Base-by-base conservation (phyloP, 2,113 vertebrate genomes). In the Cygnus buccinator region DNA sequence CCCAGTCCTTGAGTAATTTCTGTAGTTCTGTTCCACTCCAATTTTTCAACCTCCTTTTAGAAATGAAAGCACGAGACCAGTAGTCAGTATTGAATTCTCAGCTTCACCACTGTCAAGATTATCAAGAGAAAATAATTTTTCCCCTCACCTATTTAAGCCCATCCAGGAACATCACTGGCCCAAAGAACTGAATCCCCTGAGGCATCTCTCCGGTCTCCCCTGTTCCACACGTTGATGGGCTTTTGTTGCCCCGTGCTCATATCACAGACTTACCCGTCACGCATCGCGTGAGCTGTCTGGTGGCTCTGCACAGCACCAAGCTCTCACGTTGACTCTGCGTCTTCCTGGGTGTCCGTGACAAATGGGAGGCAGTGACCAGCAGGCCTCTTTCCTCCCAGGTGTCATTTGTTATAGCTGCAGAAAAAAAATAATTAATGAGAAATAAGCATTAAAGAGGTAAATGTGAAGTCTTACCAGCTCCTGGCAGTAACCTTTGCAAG, bases 191-290 rank as follows among this genome's bases (percentile, higher is more conserved):
- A 11, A 3, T 71, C 39, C 33, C 15, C 50, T 41, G 59, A 48
- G 33, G 13, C 5, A 48, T 91, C n/a, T 23, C 48, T 57, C 44
- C 15, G 17, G 9, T 46, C 11, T 58, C 18, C 13, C 28, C 65
- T 35, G 18, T 71, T 84, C 79, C 7, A 23, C 28, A 14, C 0
- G 1, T 21, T 6, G 20, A 33, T 35, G 44, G 22, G 43, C 43
- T 79, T 52, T 80, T 6, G 1, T 10, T 5, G 2, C 39, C 65
- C 61, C 3, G 0, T 3, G 26, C 35, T 79, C 4, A 0, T 8
- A 35, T 37, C 35, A 52, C 39, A 35, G 43, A 26, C 63, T 73
- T 67, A 2, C 6, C 16, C 8, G 1, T 48, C 18, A 19, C 11
- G 48, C 22, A 9, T 43, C 0, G 1, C 2, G 9, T 4, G 5